Conservation (phyloP, 1,140 invertebrate species). For the Solenopsis fugax region DNA sequence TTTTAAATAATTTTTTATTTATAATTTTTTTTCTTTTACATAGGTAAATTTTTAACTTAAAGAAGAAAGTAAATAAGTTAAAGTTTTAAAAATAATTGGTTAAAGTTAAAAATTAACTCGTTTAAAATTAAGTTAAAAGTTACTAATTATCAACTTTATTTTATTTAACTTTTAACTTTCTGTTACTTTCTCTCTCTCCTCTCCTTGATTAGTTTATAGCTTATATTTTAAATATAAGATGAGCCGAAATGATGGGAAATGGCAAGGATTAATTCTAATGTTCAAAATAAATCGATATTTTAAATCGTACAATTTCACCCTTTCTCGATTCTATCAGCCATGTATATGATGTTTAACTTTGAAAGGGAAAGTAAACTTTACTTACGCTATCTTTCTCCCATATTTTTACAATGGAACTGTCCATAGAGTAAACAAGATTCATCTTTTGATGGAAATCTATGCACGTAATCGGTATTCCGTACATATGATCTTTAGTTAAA, state of each 20-base stretch:
- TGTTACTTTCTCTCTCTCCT: too few relatives aligned
- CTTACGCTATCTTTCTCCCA: constrained; percentile 96
- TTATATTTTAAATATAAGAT: neutral
- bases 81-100: too few relatives aligned
- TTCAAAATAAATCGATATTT: neutral
- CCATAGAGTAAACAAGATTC: constrained; percentile 96
- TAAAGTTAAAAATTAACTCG: too few relatives aligned
- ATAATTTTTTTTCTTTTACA: too few relatives aligned
- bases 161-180: too few relatives aligned
- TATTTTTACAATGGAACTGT: constrained; percentile 96
- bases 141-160: too few relatives aligned
- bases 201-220: neutral
- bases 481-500: constrained; percentile 97
- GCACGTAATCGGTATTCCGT: constrained; percentile 96
- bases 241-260: neutral
- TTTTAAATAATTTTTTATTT: too few relatives aligned
- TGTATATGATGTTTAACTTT: neutral
- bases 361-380: constrained; percentile 56
- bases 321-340: neutral
- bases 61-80: too few relatives aligned
- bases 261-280: neutral
- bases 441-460: constrained; percentile 94
- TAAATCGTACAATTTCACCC: neutral
- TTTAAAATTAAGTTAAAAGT: too few relatives aligned
- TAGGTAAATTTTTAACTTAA: too few relatives aligned